Evolutionary conservation across 2,113 vertebrate genomes (phyloP).

Genomic region (Uropsilus gracilis): DNA sequence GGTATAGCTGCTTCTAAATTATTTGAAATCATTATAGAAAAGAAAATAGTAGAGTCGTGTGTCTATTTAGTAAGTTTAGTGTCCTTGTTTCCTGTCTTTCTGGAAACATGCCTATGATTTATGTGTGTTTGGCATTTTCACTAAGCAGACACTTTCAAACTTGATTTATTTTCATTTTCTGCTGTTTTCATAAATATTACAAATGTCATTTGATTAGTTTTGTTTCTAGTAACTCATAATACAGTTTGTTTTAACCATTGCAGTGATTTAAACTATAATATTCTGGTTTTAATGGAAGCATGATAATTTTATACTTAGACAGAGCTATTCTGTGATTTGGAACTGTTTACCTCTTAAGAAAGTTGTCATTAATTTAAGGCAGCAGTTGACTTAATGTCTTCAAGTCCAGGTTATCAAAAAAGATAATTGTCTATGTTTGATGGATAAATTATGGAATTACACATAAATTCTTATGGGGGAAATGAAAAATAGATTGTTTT

Average conservation of each 20-base stretch:
- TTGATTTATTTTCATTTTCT: conserved; percentile 55
- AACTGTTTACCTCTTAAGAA: conserved; percentile 4
- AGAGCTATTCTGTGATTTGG: not conserved
- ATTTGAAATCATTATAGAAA: conserved; percentile 54
- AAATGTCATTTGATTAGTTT: conserved; percentile 31
- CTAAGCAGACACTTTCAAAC: not conserved
- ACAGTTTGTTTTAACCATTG: conserved; percentile 46
- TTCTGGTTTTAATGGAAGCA: conserved; percentile 8
- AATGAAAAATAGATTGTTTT: too few species aligned
- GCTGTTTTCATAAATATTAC: not conserved
- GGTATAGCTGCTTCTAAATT: not conserved
- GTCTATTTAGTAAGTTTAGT: conserved; percentile 41
- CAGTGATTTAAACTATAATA: conserved; percentile 31
- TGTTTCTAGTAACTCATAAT: conserved; percentile 48
- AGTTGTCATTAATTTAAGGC: not conserved
- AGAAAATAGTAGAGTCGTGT: not conserved
- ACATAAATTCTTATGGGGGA: not conserved
- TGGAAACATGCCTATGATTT: conserved; percentile 45
- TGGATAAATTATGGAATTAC: not conserved
- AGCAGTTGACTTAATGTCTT: not conserved
- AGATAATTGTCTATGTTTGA: not conserved
- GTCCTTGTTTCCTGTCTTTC: not conserved
- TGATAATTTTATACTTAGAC: conserved; percentile 31
- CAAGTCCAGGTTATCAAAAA: not conserved
- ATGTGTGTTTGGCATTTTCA: conserved; percentile 20